These are phyloP conservation scores for Amazona finschi DNA, from an alignment of 2,797 vertebrate species.

Conservation along the genomic window DNA sequence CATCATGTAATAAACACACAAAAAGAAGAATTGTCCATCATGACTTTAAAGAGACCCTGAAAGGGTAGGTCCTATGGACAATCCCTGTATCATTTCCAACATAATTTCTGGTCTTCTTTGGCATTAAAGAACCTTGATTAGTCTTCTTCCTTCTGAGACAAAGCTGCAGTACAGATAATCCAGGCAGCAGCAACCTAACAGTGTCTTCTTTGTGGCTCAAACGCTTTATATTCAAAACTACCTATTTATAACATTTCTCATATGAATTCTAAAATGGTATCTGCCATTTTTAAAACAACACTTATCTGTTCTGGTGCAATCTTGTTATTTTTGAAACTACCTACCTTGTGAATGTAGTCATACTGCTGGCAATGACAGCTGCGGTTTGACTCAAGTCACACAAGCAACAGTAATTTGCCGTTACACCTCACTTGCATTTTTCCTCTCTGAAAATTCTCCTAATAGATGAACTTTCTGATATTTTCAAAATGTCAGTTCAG, in stretches of 20 bases:
- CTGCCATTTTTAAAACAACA: slow-evolving; percentile 46
- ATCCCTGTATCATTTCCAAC: not conserved
- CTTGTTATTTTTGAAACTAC: slow-evolving; percentile 37
- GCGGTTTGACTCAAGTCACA: slow-evolving; percentile 2
- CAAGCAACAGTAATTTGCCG: not conserved
- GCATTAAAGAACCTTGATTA: not conserved
- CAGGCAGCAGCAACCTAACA: not conserved
- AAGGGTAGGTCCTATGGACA: not conserved
- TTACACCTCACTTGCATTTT: not conserved
- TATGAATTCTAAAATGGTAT: slow-evolving; percentile 25
- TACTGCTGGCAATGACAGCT: not conserved
- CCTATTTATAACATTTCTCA: slow-evolving; percentile 30
- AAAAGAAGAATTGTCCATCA: not conserved
- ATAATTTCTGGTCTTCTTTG: not conserved
- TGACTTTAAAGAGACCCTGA: not conserved
- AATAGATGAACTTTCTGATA: not conserved
- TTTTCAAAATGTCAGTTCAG: not conserved
- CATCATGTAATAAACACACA: not conserved
- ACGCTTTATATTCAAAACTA: slow-evolving; percentile 27
- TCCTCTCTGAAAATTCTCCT: not conserved
- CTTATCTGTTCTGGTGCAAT: slow-evolving; percentile 25
- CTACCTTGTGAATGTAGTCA: slow-evolving; percentile 23
- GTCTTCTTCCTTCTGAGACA: not conserved
- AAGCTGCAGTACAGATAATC: not conserved
- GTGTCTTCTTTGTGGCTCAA: not conserved